These are phyloP conservation scores for Bagarius yarrelli DNA, from an alignment of 2,113 vertebrate species.

Conservation along the genomic window DNA sequence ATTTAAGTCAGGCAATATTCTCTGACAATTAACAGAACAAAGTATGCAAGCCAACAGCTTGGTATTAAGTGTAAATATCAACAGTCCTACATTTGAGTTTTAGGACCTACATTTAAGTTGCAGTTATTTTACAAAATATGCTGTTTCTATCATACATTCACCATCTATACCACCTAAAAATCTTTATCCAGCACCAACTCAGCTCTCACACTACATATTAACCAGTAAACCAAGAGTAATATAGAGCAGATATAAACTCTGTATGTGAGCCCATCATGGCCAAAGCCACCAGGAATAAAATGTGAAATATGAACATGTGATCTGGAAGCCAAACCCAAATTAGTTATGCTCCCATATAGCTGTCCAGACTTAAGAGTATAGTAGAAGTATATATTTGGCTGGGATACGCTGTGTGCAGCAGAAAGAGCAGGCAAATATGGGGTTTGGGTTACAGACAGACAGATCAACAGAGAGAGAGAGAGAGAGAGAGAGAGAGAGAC, in stretches of 20 bases:
- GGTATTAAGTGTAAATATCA: background rate
- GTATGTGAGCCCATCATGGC: conserved; percentile 51
- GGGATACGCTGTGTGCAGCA: conserved; percentile 42
- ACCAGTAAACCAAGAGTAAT: conserved; percentile 15
- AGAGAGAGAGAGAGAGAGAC: background rate
- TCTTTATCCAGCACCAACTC: background rate
- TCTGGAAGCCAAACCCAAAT: conserved; percentile 67
- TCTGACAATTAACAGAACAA: background rate
- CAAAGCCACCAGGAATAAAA: conserved; percentile 60
- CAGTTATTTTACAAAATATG: background rate
- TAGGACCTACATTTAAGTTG: too few species aligned
- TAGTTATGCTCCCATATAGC: conserved; percentile 68
- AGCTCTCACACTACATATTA: background rate
- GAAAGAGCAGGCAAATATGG: conserved; percentile 21
- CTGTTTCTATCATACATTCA: background rate
- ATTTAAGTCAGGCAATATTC: background rate
- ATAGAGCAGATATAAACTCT: background rate
- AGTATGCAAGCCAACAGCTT: background rate
- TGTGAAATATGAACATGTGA: conserved; percentile 67
- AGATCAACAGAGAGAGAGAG: conserved; percentile 40
- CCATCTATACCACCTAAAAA: background rate
- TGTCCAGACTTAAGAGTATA: conserved; percentile 54
- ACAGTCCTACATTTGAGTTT: background rate
- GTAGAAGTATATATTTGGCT: conserved; percentile 65
- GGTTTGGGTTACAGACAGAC: conserved; percentile 63